A percentile compares a stretch with the other conserved stretches of the same genome.
phyloP scores from a whole-genome alignment of 2,797 vertebrate genomes.

The Galagoides demidoff region DNA sequence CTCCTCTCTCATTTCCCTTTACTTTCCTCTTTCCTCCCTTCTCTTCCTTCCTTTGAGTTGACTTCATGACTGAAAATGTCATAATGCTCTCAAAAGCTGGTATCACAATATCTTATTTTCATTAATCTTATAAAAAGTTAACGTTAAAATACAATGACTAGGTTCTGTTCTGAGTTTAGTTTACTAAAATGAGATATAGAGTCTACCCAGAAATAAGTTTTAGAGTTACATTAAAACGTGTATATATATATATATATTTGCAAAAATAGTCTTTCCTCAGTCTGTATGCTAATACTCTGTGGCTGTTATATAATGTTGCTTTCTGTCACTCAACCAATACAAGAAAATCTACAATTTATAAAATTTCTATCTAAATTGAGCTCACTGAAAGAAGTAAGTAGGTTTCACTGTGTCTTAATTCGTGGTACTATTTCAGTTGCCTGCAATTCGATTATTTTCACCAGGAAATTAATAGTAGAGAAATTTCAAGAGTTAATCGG shows the following conservation, averaged over 20 bases:
- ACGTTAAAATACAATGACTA: slow-evolving; percentile 79
- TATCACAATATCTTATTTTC: slow-evolving; percentile 69
- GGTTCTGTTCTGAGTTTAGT: slow-evolving; percentile 74
- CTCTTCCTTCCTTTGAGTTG: neutral
- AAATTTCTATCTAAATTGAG: slow-evolving; percentile 38
- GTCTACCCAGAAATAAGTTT: slow-evolving; percentile 79
- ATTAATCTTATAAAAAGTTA: slow-evolving; percentile 73
- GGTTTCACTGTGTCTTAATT: slow-evolving; percentile 66
- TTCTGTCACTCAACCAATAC: slow-evolving; percentile 70
- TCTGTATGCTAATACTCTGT: slow-evolving; percentile 76
- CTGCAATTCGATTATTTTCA: slow-evolving; percentile 72
- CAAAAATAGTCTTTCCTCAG: slow-evolving; percentile 78
- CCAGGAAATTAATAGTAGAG: slow-evolving; percentile 64
- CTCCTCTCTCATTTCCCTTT: neutral
- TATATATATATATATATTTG: slow-evolving; percentile 84
- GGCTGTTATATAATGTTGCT: slow-evolving; percentile 63
- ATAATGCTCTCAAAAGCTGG: slow-evolving; percentile 70
- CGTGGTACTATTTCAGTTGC: slow-evolving; percentile 46
- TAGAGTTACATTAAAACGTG: slow-evolving; percentile 82
- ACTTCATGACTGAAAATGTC: slow-evolving; percentile 33
- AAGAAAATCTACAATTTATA: neutral
- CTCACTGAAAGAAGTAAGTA: slow-evolving; percentile 77
- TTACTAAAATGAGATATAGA: slow-evolving; percentile 81
- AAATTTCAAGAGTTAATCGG: slow-evolving; percentile 80
- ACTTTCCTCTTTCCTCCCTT: neutral